Evolutionary conservation across 2,888 invertebrate species (phyloP).

Genomic region (Alsophila aescularia): DNA sequence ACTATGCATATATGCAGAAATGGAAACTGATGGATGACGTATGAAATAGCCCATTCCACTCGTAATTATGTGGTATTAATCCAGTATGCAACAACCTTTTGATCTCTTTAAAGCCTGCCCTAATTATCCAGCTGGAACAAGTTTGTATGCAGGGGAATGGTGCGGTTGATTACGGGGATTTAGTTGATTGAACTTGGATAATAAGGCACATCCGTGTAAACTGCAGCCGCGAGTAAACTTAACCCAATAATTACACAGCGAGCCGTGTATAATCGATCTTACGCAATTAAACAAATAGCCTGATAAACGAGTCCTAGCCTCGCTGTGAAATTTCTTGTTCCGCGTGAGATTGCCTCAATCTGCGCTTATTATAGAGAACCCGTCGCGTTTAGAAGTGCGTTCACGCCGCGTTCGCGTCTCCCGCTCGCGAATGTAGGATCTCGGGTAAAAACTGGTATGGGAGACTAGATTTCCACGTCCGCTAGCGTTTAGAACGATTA

Average conservation of each 20-base stretch:
- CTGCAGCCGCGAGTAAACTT: constrained; percentile 35
- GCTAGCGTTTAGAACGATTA: constrained; percentile 77
- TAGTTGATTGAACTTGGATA: constrained; percentile 41
- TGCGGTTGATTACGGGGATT: constrained; percentile 32
- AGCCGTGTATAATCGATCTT: constrained; percentile 66
- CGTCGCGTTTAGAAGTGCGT: constrained; percentile 60
- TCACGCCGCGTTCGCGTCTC: constrained; percentile 46
- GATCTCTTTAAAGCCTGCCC: constrained; percentile 5
- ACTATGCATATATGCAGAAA: constrained; percentile 15
- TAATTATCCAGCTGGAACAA: constrained; percentile 29
- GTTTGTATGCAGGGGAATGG: constrained; percentile 28
- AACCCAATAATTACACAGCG: constrained; percentile 51
- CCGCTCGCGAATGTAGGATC: constrained; percentile 54
- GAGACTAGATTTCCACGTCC: constrained; percentile 77
- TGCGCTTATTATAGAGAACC: constrained; percentile 64
- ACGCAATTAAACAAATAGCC: constrained; percentile 67
- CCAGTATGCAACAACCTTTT: constrained; percentile 10
- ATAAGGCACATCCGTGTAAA: constrained; percentile 40
- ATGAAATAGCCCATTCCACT: neutral
- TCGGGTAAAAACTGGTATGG: constrained; percentile 69
- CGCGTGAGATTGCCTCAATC: constrained; percentile 65
- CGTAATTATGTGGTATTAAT: constrained; percentile 15
- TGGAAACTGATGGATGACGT: constrained; percentile 14
- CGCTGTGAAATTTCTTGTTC: constrained; percentile 70
- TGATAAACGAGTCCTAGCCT: constrained; percentile 51